Percentiles rank a stretch among this genome's conserved stretches.
phyloP scores from a whole-genome alignment of 2,888 invertebrate species.

The Acronicta alni region DNA sequence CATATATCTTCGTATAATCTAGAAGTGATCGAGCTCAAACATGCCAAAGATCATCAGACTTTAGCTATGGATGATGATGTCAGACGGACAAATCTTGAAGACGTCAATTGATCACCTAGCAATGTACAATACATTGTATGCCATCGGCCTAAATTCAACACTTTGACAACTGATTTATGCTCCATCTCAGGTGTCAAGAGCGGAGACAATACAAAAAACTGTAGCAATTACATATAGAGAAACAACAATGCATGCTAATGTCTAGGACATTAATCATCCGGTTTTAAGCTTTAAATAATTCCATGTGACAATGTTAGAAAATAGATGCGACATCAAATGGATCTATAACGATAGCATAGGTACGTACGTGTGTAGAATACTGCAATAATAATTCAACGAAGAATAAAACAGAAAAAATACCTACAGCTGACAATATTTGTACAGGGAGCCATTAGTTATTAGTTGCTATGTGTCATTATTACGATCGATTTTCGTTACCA shows the following conservation, averaged over 20 bases:
- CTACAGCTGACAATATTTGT: constrained; percentile 67
- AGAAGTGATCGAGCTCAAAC: constrained; percentile 67
- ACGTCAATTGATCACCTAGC: constrained; percentile 77
- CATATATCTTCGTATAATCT: constrained; percentile 64
- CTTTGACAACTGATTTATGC: constrained; percentile 86
- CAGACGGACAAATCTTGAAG: constrained; percentile 69
- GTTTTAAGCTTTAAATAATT: constrained; percentile 71
- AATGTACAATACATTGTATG: constrained; percentile 79
- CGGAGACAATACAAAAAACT: constrained; percentile 75
- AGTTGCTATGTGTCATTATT: constrained; percentile 56
- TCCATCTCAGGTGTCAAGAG: constrained; percentile 82
- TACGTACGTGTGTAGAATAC: constrained; percentile 61
- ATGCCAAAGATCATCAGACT: constrained; percentile 72
- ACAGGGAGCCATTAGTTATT: constrained; percentile 69
- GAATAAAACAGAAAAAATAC: constrained; percentile 63
- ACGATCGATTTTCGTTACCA: constrained; percentile 42
- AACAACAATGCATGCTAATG: constrained; percentile 75
- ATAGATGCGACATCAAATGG: constrained; percentile 65
- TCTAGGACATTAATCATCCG: constrained; percentile 78
- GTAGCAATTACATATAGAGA: constrained; percentile 77
- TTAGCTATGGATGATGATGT: constrained; percentile 75
- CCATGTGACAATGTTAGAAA: constrained; percentile 70
- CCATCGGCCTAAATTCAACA: constrained; percentile 75
- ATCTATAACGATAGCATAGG: constrained; percentile 62
- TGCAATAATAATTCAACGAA: constrained; percentile 62